Evolutionary conservation across 2,888 invertebrate species (phyloP).

Genomic region (Tinea semifulvella): DNA sequence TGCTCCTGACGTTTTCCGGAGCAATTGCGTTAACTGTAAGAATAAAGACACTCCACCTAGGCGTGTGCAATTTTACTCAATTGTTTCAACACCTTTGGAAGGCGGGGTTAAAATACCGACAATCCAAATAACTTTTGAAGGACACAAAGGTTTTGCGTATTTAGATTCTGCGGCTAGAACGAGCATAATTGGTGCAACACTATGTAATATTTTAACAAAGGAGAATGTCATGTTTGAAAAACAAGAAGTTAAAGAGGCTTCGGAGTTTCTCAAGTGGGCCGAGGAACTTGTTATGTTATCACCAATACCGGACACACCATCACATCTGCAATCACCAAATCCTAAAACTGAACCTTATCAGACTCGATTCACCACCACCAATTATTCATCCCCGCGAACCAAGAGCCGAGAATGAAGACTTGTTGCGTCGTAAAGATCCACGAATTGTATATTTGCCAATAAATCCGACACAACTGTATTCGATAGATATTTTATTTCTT

Average conservation of each 20-base stretch:
- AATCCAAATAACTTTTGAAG: constrained; percentile 17
- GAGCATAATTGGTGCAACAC: constrained; percentile 19
- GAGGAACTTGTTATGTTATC: neutral
- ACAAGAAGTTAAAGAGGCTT: neutral
- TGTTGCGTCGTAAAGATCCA: neutral
- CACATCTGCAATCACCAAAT: neutral
- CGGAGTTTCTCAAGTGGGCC: neutral
- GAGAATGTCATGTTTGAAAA: neutral
- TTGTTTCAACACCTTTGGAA: constrained; percentile 12
- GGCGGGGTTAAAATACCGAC: constrained; percentile 17
- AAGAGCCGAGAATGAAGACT: neutral
- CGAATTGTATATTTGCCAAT: neutral
- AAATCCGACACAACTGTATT: neutral
- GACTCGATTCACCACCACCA: neutral
- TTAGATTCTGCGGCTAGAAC: constrained; percentile 21
- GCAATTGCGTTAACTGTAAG: constrained; percentile 19
- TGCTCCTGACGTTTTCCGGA: constrained; percentile 19
- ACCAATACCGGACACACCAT: neutral
- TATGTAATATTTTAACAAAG: constrained; percentile 17
- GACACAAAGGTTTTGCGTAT: constrained; percentile 16
- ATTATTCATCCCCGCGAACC: neutral
- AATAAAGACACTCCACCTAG: constrained; percentile 15
- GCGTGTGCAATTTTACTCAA: constrained; percentile 14
- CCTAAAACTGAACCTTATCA: neutral
- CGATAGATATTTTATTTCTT: neutral